Base-by-base conservation (phyloP, 2,888 invertebrate genomes). In the Dryococelus australis region DNA sequence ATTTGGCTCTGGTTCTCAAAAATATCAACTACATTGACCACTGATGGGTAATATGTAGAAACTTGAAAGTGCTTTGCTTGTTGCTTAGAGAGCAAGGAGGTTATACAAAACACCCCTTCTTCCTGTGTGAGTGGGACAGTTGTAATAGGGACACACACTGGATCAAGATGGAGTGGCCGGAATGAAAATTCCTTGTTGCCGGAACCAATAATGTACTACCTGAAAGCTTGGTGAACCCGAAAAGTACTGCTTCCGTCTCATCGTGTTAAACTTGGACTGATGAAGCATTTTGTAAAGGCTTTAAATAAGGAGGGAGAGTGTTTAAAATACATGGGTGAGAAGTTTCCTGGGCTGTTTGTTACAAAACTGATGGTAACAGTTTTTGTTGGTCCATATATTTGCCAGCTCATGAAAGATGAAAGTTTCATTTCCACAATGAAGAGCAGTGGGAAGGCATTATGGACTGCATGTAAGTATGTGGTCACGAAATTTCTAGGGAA, bases 281-380 rank as follows among this genome's bases (percentile, higher is more conserved):
- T 85, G 85, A 43, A 85, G n/a, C 24, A 85, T 0, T 85, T 85
- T 85, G 85, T 51, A 53, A 51, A 20, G 53, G 20, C n/a, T 47
- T 16, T 85, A 43, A 16, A n/a, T 51, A 85, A 85, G 53, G 26
- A 51, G 26, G 47, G 51, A 51, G 53, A 85, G 47, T 51, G n/a
- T 35, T 84, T 28, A 27, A 47, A 47, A 47, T 16, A 47, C 16
- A 1, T 35, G 4, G 47, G 85, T 27, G 43, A 85, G 53, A n/a
- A n/a, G 3, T 85, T 51, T 85, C 51, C 47, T 85, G 43, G 26
- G 9, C 53, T 85, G 5, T 51, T 53, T 51, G 85, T 51, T 3
- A 47, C 2, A 27, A 6, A 51, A 51, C 51, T 85, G 20, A 51
- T 13, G 8, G n/a, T 0, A 51, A 6, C 0, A 6, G 47, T 26